Evolutionary conservation across 2,113 vertebrate species (phyloP), one percentile per base, ranked within the genome.

Genomic region (Turnix velox): DNA sequence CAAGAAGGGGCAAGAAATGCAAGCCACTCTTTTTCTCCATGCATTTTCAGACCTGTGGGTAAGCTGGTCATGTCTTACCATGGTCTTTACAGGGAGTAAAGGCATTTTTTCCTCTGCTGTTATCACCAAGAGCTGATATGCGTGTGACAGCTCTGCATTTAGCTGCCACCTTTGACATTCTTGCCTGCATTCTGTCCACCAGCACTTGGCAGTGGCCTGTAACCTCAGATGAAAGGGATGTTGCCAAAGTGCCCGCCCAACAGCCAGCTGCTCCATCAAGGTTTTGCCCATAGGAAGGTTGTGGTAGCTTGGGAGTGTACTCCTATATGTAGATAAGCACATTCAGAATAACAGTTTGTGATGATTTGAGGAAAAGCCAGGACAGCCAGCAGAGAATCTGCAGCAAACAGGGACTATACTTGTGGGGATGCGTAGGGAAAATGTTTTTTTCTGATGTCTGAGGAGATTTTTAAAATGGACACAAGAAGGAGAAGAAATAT

Each of bases 71-170:
- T 20, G 46, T 52, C 16, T 28, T 74, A 43, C 55, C 79, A 81
- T 0, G 0, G 14, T 33, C 87, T 86, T 66, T 20, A 40, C 51
- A 55, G 48, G 6, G 59, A 71, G 28, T 72, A 71, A 92, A 88
- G 33, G 40, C 72, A 37, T 72, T 91, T 93, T 96, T 80, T 31
- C 48, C 33, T 58, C 80, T 63, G 46, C 46, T 86, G 1, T 77
- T 94, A 88, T 96, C 91, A 92, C 48, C 66, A n/a, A 51, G 77
- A 78, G 65, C 48, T 66, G 77, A 91, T 76, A 95, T 28, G 40
- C 30, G 4, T 69, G 52, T 61, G 58, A 62, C 57, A 59, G 77
- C 57, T 87, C 63, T 90, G 73, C 48, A 75, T 84, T 94, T 80
- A 88, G 54, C 80, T 42, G 45, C 57, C 86, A 94, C 68, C 68